Conservation (phyloP, 2,888 invertebrate genomes). For the Ephialtes manifestator region DNA sequence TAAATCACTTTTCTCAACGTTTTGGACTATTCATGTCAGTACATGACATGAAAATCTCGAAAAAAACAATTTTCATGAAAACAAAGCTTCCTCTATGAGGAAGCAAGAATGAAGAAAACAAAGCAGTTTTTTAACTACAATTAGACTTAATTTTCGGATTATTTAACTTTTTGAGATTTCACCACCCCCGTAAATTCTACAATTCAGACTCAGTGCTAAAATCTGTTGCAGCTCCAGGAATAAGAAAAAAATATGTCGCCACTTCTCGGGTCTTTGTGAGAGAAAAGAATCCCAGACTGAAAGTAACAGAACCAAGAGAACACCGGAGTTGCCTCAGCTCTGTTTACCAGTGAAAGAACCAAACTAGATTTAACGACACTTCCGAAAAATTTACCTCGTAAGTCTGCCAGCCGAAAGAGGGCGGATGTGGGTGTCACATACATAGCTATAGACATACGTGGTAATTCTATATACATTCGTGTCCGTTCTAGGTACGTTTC, state of each 20-base stretch:
- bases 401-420: constrained; percentile 44
- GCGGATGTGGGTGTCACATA: background rate
- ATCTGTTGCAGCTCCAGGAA: too few species aligned
- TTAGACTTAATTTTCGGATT: too few species aligned
- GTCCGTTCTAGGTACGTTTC: constrained; percentile 9
- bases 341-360: constrained; percentile 67
- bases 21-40: too few species aligned
- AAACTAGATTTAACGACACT: constrained; percentile 73
- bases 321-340: constrained; percentile 26
- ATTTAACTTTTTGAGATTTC: too few species aligned
- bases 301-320: background rate
- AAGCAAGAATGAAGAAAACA: too few species aligned
- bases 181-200: too few species aligned
- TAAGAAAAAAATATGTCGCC: constrained; percentile 19
- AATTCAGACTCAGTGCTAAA: too few species aligned
- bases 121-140: too few species aligned
- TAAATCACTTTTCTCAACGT: too few species aligned
- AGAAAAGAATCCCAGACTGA: constrained; percentile 46
- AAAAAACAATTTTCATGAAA: too few species aligned
- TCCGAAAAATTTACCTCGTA: constrained; percentile 70
- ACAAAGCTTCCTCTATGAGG: too few species aligned
- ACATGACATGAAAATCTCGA: too few species aligned
- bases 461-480: background rate
- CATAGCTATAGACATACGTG: background rate
- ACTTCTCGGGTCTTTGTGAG: background rate